Percentiles rank a stretch among this genome's conserved stretches.
Evolutionary conservation across 2,113 vertebrate genomes (phyloP).

Genomic region (Mesocricetus auratus): DNA sequence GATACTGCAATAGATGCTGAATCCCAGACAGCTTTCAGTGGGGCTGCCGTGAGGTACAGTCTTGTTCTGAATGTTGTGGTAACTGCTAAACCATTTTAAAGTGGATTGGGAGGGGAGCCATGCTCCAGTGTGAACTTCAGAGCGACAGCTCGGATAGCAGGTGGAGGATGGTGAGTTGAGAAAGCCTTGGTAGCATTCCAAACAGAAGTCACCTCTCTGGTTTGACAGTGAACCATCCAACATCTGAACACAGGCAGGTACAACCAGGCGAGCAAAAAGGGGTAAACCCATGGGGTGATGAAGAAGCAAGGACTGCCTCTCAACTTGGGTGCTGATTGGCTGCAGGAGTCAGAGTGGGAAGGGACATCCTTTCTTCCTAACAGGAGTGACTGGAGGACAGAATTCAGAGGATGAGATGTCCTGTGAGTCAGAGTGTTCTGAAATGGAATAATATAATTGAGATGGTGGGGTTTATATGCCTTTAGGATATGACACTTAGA

Average conservation of each 20-base stretch:
- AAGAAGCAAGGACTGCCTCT: neutral
- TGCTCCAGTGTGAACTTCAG: neutral
- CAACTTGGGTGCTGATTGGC: no score
- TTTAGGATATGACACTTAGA: neutral
- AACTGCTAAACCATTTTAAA: neutral
- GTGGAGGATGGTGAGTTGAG: neutral
- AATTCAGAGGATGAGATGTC: neutral
- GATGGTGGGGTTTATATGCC: neutral
- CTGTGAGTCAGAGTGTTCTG: neutral
- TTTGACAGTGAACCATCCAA: neutral
- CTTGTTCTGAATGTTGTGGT: neutral
- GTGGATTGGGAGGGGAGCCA: no score
- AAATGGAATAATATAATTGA: neutral
- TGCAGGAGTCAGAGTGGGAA: neutral
- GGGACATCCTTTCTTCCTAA: neutral
- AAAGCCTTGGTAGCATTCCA: neutral
- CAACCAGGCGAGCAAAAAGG: neutral
- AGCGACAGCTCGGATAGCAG: neutral
- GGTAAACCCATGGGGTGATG: neutral
- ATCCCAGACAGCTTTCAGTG: neutral
- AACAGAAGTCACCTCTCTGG: neutral
- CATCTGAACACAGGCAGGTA: neutral
- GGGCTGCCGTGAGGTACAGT: neutral
- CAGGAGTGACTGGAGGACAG: neutral
- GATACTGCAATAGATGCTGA: neutral